phyloP scores from a whole-genome alignment of 2,888 invertebrate genomes.

The Drosophila acutilabella region DNA sequence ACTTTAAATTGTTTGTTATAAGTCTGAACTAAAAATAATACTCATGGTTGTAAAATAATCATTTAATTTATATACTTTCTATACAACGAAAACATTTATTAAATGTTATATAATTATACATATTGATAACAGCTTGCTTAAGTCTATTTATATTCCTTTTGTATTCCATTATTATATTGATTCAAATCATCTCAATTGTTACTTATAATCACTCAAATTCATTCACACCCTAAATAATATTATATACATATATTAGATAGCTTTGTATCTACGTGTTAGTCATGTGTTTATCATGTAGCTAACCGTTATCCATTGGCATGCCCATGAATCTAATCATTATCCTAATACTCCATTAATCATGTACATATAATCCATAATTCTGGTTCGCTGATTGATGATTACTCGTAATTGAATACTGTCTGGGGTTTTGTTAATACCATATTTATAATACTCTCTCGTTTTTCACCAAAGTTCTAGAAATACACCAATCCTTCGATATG shows the following conservation, averaged over 20 bases:
- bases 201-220: no score
- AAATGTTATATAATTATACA: no score
- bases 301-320: conserved; percentile 47
- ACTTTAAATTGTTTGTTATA: no score
- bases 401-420: conserved; percentile 23
- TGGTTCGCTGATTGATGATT: conserved; percentile 27
- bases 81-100: no score
- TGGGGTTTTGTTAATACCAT: conserved; percentile 30
- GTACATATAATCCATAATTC: conserved; percentile 45
- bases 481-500: conserved; percentile 81
- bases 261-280: neutral
- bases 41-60: no score
- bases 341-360: conserved; percentile 34
- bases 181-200: no score
- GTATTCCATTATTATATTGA: no score
- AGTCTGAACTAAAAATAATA: no score
- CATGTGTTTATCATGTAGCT: neutral
- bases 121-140: no score
- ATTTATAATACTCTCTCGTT: conserved; percentile 24
- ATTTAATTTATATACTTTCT: no score
- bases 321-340: conserved; percentile 7
- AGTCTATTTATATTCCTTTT: no score
- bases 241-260: neutral
- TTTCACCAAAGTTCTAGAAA: conserved; percentile 60
- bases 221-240: no score